These are phyloP conservation scores for Emmelina monodactyla DNA, from an alignment of 2,888 invertebrate species.

Conservation along the genomic window DNA sequence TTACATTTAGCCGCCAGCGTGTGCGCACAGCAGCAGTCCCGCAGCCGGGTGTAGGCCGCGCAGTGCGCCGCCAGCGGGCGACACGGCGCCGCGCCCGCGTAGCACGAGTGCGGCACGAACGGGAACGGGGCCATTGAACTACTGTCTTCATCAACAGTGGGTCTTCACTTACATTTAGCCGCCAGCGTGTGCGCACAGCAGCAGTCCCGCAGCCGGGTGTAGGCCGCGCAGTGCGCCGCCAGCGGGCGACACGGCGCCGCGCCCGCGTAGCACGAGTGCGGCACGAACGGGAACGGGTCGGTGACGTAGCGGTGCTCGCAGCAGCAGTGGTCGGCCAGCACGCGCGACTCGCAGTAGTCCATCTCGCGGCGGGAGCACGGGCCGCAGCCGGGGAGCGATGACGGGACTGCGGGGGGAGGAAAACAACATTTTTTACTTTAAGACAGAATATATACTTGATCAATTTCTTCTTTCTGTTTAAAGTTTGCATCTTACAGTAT, in stretches of 20 bases:
- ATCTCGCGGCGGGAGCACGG: constrained; percentile 67
- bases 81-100: constrained; percentile 29
- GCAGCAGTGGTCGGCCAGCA: constrained; percentile 63
- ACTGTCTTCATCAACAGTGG: background rate
- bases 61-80: constrained; percentile 68
- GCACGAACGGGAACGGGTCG: constrained; percentile 72
- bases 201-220: constrained; percentile 69
- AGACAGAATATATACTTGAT: no score
- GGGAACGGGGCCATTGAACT: background rate
- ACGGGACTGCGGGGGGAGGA: no score
- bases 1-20: constrained; percentile 68
- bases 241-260: constrained; percentile 65
- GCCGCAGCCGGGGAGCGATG: constrained; percentile 62
- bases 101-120: background rate
- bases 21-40: constrained; percentile 72
- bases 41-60: constrained; percentile 66
- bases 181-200: constrained; percentile 70
- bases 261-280: constrained; percentile 73
- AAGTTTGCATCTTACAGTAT: no score
- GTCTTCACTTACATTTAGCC: constrained; percentile 59
- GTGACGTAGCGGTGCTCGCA: constrained; percentile 66
- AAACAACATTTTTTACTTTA: no score
- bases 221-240: constrained; percentile 69
- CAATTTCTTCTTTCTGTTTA: no score
- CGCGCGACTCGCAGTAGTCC: constrained; percentile 68